Evolutionary conservation across 2,113 vertebrate species (phyloP), one percentile per base, ranked within the genome.

Genomic region (Erythrocercus mccallii): DNA sequence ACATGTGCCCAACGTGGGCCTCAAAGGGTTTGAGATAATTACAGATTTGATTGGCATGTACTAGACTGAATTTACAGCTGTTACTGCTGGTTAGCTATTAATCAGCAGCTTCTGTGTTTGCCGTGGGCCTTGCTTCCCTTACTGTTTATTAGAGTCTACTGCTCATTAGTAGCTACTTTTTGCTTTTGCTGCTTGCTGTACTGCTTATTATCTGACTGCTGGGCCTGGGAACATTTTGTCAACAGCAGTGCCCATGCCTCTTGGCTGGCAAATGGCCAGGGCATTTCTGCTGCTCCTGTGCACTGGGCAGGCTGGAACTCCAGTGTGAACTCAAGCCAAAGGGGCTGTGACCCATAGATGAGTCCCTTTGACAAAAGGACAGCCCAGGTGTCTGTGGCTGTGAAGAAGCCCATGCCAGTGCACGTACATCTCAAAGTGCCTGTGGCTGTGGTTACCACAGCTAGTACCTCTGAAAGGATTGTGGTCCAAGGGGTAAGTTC

Each of bases 1-100:
- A n/a, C 38, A 31, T 1, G 2, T 56, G 30, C 35, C 25, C 35
- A n/a, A 5, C 8, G 0, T 5, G 25, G 35, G 22, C 50, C 79
- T 62, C 54, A 35, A 47, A 69, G 79, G 15, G 18, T 13, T 62
- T 0, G 0, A 56, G 62, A 21, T 70, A 77, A 62, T 56, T 77
- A 31, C 15, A 70, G n/a, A 42, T 35, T 62, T 82, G 40, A 61
- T 6, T 77, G 71, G 48, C 77, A 90, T 62, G 48, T 37, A 53
- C 35, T 77, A 23, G 40, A 62, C 28, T 28, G 27, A 48, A 56
- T 77, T 48, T 83, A 56, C 57, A 90, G 42, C 62, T 56, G 56
- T 42, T 70, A 62, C 42, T 90, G 64, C 48, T 62, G 40, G 33
- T 62, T 48, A 62, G 62, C 31, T 48, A 42, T 54, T 90, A 77